phyloP scores from a whole-genome alignment of 2,797 vertebrate species.

The Lagocephalus sceleratus region DNA sequence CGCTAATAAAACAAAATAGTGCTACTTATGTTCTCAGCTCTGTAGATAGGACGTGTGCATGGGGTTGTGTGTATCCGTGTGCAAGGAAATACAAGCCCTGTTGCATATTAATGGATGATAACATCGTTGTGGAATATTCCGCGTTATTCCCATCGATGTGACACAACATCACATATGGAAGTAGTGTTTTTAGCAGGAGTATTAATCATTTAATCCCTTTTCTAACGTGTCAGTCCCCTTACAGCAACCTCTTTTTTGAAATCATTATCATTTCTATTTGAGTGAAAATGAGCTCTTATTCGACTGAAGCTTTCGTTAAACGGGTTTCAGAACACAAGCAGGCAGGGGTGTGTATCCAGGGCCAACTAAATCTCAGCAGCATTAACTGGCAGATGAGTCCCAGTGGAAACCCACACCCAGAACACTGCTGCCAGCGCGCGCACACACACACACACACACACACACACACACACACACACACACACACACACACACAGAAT shows the following conservation, averaged over 20 bases:
- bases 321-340: constrained; percentile 13
- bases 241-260: too few relatives aligned
- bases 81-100: background rate
- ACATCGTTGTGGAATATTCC: background rate
- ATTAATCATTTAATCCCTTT: too few relatives aligned
- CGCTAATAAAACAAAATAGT: constrained; percentile 62
- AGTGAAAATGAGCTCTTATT: too few relatives aligned
- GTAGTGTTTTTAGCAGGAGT: too few relatives aligned
- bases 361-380: constrained; percentile 69
- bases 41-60: background rate
- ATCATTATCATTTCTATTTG: too few relatives aligned
- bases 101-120: background rate
- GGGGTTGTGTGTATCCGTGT: background rate
- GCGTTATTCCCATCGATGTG: too few relatives aligned
- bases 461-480: background rate
- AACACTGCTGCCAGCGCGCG: constrained; percentile 17
- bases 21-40: constrained; percentile 55
- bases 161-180: too few relatives aligned
- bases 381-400: constrained; percentile 56
- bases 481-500: background rate
- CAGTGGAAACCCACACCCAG: constrained; percentile 50
- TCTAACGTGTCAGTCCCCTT: too few relatives aligned
- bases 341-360: constrained; percentile 66
- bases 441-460: constrained; percentile 9
- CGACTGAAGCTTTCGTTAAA: constrained; percentile 25